These are phyloP conservation scores for Sclerodermus sp. DNA, from an alignment of 2,888 invertebrate species.

Conservation along the genomic window DNA sequence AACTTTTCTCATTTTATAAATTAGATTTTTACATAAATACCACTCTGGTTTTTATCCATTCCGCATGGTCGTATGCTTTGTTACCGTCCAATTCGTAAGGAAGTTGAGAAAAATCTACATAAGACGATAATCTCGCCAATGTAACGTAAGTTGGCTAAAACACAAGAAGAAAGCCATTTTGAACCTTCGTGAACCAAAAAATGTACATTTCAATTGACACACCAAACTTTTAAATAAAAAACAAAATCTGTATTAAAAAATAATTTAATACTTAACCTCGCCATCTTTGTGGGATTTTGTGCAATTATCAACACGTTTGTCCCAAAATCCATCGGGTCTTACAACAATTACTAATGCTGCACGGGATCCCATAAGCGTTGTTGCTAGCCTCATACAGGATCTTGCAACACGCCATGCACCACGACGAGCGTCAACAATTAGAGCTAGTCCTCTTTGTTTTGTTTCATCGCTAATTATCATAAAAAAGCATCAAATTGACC, in stretches of 20 bases:
- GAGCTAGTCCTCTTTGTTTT: slow-evolving; percentile 62
- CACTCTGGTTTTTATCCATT: slow-evolving; percentile 76
- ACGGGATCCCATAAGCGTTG: slow-evolving; percentile 59
- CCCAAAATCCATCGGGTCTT: slow-evolving; percentile 75
- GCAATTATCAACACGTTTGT: slow-evolving; percentile 74
- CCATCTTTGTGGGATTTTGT: slow-evolving; percentile 64
- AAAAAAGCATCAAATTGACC: no score
- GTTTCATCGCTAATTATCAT: slow-evolving; percentile 58
- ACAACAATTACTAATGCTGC: slow-evolving; percentile 66
- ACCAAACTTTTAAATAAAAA: slow-evolving; percentile 5
- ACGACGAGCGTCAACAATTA: slow-evolving; percentile 68
- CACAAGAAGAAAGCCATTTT: slow-evolving; percentile 7
- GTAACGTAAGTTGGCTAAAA: slow-evolving; percentile 73
- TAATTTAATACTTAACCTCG: slow-evolving; percentile 62
- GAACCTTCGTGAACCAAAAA: no score
- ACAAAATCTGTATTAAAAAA: no score
- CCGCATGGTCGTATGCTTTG: slow-evolving; percentile 70
- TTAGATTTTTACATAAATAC: slow-evolving; percentile 57
- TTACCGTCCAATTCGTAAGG: slow-evolving; percentile 74
- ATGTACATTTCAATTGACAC: neutral
- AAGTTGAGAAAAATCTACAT: slow-evolving; percentile 70
- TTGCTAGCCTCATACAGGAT: slow-evolving; percentile 64
- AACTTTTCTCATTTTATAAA: neutral
- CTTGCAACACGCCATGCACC: slow-evolving; percentile 67
- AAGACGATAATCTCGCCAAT: slow-evolving; percentile 68